These are phyloP conservation scores for Trachythela sp. DNA, from an alignment of 64 coral and sea anemone species.

Conservation along the genomic window DNA sequence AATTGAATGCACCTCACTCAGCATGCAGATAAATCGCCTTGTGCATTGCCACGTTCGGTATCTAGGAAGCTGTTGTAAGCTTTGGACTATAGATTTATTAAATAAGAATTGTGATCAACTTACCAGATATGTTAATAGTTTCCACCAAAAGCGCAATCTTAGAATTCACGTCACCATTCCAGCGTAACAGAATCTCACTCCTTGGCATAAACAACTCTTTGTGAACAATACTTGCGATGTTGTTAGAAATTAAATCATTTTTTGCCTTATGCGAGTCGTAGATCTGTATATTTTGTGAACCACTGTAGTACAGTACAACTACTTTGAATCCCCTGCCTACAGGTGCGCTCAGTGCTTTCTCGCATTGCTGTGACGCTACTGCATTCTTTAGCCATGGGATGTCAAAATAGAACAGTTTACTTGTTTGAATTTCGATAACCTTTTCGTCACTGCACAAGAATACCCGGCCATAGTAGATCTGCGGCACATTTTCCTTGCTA, in stretches of 20 bases:
- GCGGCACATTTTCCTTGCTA: slow-evolving; percentile 27
- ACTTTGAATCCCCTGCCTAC: slow-evolving; percentile 39
- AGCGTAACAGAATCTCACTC: neutral
- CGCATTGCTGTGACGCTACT: neutral
- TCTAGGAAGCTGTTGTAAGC: no score
- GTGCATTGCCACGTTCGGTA: no score
- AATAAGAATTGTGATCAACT: neutral
- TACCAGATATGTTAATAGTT: slow-evolving; percentile 26
- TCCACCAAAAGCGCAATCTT: slow-evolving; percentile 50
- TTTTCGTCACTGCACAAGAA: slow-evolving; percentile 33
- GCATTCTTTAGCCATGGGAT: slow-evolving; percentile 22
- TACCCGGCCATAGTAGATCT: slow-evolving; percentile 41
- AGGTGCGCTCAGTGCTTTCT: slow-evolving; percentile 37
- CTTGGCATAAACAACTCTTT: slow-evolving; percentile 34
- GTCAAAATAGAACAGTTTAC: slow-evolving; percentile 43
- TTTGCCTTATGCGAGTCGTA: neutral
- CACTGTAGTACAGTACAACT: slow-evolving; percentile 29
- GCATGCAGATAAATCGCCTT: no score
- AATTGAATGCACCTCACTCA: no score
- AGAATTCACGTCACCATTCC: slow-evolving; percentile 44
- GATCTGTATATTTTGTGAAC: neutral
- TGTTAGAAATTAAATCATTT: neutral
- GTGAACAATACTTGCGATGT: slow-evolving; percentile 1
- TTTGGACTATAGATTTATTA: no score
- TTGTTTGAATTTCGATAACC: neutral